Conservation (phyloP, 1,140 invertebrate genomes). For the Pantala flavescens region DNA sequence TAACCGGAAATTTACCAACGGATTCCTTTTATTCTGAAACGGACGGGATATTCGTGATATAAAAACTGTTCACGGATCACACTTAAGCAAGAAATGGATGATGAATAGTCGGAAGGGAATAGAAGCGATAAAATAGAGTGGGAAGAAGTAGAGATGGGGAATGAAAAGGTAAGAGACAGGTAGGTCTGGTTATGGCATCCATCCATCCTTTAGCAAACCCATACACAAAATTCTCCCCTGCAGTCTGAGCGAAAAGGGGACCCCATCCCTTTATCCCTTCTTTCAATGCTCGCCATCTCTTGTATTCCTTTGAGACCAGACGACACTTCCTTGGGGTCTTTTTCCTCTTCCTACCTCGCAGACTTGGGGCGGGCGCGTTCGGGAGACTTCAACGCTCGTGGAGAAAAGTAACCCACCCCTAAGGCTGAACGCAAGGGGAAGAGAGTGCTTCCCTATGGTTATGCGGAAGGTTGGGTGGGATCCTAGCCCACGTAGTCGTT, state of each 20-base stretch:
- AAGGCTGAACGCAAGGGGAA: background rate
- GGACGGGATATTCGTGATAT: no score
- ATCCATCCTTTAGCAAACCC: background rate
- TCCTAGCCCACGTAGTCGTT: background rate
- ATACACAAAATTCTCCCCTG: background rate
- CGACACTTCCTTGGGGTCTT: background rate
- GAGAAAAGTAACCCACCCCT: background rate
- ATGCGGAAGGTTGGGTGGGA: background rate
- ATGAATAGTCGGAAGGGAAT: background rate
- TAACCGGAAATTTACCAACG: no score
- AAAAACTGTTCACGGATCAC: no score
- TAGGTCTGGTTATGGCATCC: conserved; percentile 7
- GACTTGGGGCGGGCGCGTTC: background rate
- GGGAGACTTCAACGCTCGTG: background rate
- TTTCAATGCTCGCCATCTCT: background rate
- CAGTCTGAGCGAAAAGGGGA: background rate
- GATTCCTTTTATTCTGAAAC: no score
- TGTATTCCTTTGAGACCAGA: background rate
- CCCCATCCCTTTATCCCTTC: background rate
- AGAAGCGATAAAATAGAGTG: background rate
- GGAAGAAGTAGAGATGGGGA: background rate
- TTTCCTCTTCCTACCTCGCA: background rate
- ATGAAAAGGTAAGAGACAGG: background rate
- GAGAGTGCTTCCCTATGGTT: no score
- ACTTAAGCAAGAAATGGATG: no score